Evolutionary conservation across 2,888 invertebrate genomes (phyloP), one percentile per base, ranked within the genome.

Genomic region (Eubasilissa splendida): DNA sequence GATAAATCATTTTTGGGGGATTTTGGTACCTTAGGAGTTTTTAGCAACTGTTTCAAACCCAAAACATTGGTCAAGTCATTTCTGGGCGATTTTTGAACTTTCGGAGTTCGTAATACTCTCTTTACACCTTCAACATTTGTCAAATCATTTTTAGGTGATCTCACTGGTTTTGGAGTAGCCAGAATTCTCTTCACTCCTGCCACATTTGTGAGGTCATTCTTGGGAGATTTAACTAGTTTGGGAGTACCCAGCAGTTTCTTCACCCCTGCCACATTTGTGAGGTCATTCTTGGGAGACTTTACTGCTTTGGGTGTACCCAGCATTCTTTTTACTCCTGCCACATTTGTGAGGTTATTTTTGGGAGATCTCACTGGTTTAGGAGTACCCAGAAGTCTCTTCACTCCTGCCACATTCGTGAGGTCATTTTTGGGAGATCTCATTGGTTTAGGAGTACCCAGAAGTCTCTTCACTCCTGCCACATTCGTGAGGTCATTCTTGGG

Each of bases 11-110:
- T 89, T 60, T 84, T 86, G 0, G 89, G 89, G 2, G 88, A 87
- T 60, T 85, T 86, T 0, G 86, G 82, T 53, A 77, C 82, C 7
- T 58, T 58, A 4, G 85, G 86, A 9, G 85, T 84, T 63, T 68
- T 86, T 82, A 90, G 88, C 7, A 89, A 82, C 4, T 85, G 84
- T 82, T 90, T 91, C 0, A 90, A 87, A 1, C 90, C 91, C 0
- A 85, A 83, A 1, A 90, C 87, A 60, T 89, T 85, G 0, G 87
- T 87, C 75, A 91, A 84, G 82, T 91, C 90, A 82, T 91, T 89
- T 53, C 82, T 86, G 0, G 86, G 86, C 7, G 76, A 86, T 81
- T 84, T 81, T 50, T n/a, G 85, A 3, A 33, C n/a, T 53, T 83
- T 85, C 0, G 87, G 86, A 54, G 75, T 81, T 22, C 56, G 33